Percentiles rank a stretch among this genome's conserved stretches.
phyloP scores from a whole-genome alignment of 1,140 invertebrate species.

The Monomorium pharaonis region DNA sequence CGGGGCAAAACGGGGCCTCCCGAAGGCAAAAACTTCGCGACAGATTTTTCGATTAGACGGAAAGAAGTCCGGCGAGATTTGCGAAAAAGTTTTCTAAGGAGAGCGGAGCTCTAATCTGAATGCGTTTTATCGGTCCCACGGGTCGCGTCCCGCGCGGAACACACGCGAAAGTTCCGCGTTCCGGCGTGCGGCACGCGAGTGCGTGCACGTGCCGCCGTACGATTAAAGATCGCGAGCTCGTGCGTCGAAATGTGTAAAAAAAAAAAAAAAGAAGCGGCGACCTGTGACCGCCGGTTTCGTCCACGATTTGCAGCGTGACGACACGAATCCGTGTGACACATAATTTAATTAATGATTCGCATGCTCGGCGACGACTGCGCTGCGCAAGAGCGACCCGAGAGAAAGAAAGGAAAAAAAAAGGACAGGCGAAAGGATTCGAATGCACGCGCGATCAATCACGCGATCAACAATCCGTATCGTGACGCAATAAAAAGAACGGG shows the following conservation, averaged over 20 bases:
- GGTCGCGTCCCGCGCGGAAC: conserved; percentile 22
- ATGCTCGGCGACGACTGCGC: conserved; percentile 33
- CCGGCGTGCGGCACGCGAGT: conserved; percentile 27
- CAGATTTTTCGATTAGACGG: conserved; percentile 65
- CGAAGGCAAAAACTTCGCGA: conserved; percentile 43
- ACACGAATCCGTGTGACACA: conserved; percentile 63
- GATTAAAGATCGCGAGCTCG: not conserved
- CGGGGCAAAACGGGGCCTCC: not conserved
- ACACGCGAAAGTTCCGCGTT: conserved; percentile 29
- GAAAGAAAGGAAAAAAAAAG: not conserved
- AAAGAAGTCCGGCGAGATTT: conserved; percentile 55
- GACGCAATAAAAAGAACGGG: not conserved
- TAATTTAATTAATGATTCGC: conserved; percentile 67
- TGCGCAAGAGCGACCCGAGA: not conserved
- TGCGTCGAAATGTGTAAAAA: conserved; percentile 36
- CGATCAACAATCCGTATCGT: conserved; percentile 15
- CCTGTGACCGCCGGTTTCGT: not conserved
- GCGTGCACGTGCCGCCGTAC: conserved; percentile 28
- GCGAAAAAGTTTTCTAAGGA: conserved; percentile 47
- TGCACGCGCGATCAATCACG: conserved; percentile 16
- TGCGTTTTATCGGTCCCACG: conserved; percentile 65
- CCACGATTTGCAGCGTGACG: conserved; percentile 57
- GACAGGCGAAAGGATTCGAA: not conserved
- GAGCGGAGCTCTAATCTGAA: conserved; percentile 58
- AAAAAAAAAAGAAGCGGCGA: no score